A percentile compares a stretch with the other conserved stretches of the same genome.
These are phyloP conservation scores for Penaeus chinensis DNA, from an alignment of 1,140 invertebrate genomes.

Conservation along the genomic window DNA sequence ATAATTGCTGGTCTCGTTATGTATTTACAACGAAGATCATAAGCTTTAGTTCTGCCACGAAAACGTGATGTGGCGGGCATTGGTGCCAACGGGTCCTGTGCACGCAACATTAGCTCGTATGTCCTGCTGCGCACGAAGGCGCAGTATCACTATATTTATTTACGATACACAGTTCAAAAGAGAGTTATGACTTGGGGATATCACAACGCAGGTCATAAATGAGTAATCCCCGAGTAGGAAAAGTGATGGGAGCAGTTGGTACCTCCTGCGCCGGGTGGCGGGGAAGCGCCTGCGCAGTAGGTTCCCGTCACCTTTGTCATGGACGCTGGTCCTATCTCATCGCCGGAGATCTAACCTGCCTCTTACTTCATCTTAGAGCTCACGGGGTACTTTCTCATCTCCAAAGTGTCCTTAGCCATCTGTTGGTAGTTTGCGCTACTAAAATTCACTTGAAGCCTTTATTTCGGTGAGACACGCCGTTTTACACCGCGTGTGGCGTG, in stretches of 20 bases:
- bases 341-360: slow-evolving; percentile 8
- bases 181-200: too few species aligned
- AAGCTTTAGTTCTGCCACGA: slow-evolving; percentile 26
- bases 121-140: background rate
- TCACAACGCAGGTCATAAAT: background rate
- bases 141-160: too few species aligned
- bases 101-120: background rate
- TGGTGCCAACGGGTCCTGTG: slow-evolving; percentile 1
- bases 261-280: background rate
- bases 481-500: too few species aligned
- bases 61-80: background rate
- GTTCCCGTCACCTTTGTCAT: slow-evolving; percentile 1
- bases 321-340: slow-evolving; percentile 4
- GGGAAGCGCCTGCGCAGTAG: slow-evolving; percentile 1
- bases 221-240: background rate
- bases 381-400: too few species aligned
- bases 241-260: background rate
- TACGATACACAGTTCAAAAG: too few species aligned
- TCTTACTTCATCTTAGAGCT: background rate
- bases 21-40: slow-evolving; percentile 17
- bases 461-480: too few species aligned
- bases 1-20: background rate
- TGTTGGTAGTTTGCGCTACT: too few species aligned
- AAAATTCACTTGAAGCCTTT: too few species aligned
- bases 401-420: too few species aligned